Evolutionary conservation across 2,113 vertebrate species (phyloP), one percentile per base, ranked within the genome.

Genomic region (Orthochromis malagaraziensis): DNA sequence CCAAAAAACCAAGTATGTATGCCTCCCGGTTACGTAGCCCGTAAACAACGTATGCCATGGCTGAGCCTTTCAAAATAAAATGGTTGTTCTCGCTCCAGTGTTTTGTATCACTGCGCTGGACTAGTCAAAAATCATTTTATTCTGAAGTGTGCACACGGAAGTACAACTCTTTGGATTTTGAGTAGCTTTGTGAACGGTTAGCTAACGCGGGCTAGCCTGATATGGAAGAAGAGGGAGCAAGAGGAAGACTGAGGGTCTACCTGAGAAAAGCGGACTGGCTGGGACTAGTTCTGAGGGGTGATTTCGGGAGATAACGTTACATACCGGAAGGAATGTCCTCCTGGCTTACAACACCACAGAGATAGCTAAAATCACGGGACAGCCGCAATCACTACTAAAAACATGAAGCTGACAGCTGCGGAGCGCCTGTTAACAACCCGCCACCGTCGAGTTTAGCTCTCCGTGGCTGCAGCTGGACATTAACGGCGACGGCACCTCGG

Each of bases 241-340:
- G 75, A 89, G 84, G 82, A 5, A 40, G 7, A 3, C 33, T 1
- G 79, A 68, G 84, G 49, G 88, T 49, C 79, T 82, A 82, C 60
- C 42, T 79, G 85, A 87, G 9, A 6, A 54, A 63, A 21, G 75
- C 60, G 88, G 89, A 79, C 91, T 84, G 86, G 89, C 79, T 82
- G 63, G 73, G 86, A 88, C 82, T 83, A 60, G 87, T 83, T 88
- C 89, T 53, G 81, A 83, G 90, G 81, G 85, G 89, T 89, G 91
- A 89, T 91, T 88, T 85, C 60, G 80, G 49, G 77, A 91, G 86
- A 92, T 91, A 93, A 85, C 86, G 85, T 82, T 26, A 11, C 57
- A 68, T 60, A 89, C 91, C 83, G 91, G 91, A 94, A 94, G 38
- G 13, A 24, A 70, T 68, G 85, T 83, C 55, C 84, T 88, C 42